Percentiles rank a stretch among this genome's conserved stretches.
Conservation (phyloP, 1,140 invertebrate genomes). For the Solenopsis fugax region DNA sequence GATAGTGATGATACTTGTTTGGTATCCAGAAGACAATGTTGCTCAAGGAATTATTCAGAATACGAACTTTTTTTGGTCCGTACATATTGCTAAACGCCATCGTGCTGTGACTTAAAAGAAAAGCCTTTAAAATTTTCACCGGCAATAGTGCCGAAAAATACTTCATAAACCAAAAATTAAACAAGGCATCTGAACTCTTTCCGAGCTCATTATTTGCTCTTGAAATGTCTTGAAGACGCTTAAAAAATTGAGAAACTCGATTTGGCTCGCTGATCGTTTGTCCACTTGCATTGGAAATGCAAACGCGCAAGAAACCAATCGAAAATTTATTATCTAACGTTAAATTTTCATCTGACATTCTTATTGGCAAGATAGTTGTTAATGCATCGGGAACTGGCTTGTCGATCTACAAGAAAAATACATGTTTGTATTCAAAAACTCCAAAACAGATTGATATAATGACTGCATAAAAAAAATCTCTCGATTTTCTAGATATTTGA, state of each 20-base stretch:
- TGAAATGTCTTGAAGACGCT: constrained; percentile 75
- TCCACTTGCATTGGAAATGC: constrained; percentile 72
- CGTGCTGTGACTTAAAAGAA: constrained; percentile 78
- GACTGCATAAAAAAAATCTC: background rate
- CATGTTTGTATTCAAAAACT: background rate
- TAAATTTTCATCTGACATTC: constrained; percentile 72
- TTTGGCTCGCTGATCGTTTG: constrained; percentile 32
- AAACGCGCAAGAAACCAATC: constrained; percentile 77
- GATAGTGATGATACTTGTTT: constrained; percentile 71
- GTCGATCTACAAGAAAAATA: constrained; percentile 57
- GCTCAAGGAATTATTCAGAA: constrained; percentile 75
- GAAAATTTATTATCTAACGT: constrained; percentile 79
- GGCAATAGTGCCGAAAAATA: constrained; percentile 78
- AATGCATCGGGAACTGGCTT: constrained; percentile 73
- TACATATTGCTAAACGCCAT: constrained; percentile 81
- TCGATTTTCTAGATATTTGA: background rate
- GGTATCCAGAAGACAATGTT: constrained; percentile 82
- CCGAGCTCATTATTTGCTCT: constrained; percentile 70
- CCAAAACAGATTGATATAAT: background rate
- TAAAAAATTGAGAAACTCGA: constrained; percentile 65
- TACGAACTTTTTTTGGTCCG: constrained; percentile 75
- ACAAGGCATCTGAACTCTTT: constrained; percentile 71
- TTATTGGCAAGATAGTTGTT: constrained; percentile 77
- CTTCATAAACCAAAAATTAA: constrained; percentile 82
- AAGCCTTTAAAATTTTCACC: constrained; percentile 67